Conservation (phyloP, 2,888 invertebrate genomes). For the Anticlea derivata region DNA sequence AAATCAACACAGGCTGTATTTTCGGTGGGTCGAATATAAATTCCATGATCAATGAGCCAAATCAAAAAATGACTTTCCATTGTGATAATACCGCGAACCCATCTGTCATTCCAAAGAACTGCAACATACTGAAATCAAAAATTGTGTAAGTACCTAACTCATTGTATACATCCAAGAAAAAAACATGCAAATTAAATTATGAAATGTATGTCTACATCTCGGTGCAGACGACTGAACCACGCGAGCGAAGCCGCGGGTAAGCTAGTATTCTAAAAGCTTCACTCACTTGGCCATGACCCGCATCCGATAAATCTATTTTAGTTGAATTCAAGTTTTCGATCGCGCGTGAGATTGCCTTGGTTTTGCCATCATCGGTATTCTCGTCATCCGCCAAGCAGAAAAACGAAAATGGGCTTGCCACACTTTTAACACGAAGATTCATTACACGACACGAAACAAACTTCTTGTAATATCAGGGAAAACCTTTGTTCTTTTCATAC, state of each 20-base stretch:
- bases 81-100: conserved; percentile 56
- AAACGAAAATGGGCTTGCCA: conserved; percentile 59
- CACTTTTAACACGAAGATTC: conserved; percentile 43
- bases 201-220: too few species aligned
- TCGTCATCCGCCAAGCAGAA: conserved; percentile 45
- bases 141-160: background rate
- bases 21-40: conserved; percentile 48
- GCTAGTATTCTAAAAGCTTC: too few species aligned
- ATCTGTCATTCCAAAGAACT: conserved; percentile 54
- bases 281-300: conserved; percentile 57
- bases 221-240: too few species aligned
- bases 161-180: too few species aligned
- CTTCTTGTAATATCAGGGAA: too few species aligned
- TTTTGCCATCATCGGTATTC: background rate
- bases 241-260: too few species aligned
- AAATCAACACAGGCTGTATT: conserved; percentile 48
- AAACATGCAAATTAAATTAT: too few species aligned
- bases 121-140: conserved; percentile 54
- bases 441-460: too few species aligned
- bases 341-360: background rate
- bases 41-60: conserved; percentile 61
- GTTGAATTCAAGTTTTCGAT: conserved; percentile 1
- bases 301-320: conserved; percentile 22
- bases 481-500: too few species aligned
- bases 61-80: conserved; percentile 53